Conservation (phyloP, 1,140 invertebrate genomes). For the Pteromalus puparum region DNA sequence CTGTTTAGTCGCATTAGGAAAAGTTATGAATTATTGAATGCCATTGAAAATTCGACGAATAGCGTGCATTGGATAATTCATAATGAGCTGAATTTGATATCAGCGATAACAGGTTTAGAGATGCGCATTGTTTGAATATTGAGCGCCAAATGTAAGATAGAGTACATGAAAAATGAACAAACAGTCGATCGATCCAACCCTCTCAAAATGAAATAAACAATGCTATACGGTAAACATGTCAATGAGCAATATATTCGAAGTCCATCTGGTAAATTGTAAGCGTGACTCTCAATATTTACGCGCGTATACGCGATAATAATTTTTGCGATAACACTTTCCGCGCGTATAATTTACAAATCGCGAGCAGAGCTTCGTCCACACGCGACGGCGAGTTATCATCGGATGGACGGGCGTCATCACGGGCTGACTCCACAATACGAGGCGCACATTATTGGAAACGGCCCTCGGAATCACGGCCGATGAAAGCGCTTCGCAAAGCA, state of each 20-base stretch:
- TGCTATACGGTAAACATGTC: neutral
- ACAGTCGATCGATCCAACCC: neutral
- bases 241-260: neutral
- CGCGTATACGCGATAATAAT: neutral
- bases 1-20: too few species aligned
- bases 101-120: too few species aligned
- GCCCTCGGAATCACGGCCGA: neutral
- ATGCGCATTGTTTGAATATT: too few species aligned
- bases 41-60: too few species aligned
- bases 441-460: slow-evolving; percentile 19
- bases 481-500: slow-evolving; percentile 13
- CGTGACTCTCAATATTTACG: neutral
- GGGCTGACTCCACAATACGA: neutral
- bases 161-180: too few species aligned
- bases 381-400: neutral
- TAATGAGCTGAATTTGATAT: too few species aligned
- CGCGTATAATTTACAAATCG: slow-evolving; percentile 13
- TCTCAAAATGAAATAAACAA: neutral
- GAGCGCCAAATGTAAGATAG: too few species aligned
- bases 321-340: neutral
- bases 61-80: too few species aligned
- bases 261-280: neutral
- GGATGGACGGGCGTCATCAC: neutral
- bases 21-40: too few species aligned
- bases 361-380: neutral